Percentiles rank a stretch among this genome's conserved stretches.
Evolutionary conservation across 2,797 vertebrate species (phyloP).

Genomic region (Acestrorhynchus altus): DNA sequence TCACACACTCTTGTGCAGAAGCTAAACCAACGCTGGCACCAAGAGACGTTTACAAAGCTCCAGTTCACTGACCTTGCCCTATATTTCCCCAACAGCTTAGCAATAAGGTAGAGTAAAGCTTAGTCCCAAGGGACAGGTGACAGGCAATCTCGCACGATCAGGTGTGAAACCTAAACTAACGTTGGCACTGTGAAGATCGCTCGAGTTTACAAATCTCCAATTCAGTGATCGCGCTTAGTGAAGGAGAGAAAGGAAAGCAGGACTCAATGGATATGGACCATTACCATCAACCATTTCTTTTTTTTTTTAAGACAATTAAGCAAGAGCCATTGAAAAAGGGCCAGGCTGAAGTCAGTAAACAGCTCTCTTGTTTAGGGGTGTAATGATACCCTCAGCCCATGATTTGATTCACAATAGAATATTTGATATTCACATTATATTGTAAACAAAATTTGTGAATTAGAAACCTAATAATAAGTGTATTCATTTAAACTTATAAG

Average conservation of each 20-base stretch:
- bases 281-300: not conserved
- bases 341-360: not conserved
- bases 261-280: not conserved
- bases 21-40: conserved; percentile 13
- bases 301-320: not conserved
- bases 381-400: no score
- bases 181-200: conserved; percentile 7
- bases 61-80: conserved; percentile 13
- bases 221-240: not conserved
- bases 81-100: conserved; percentile 8
- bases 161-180: not conserved
- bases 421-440: no score
- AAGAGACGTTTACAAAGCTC: not conserved
- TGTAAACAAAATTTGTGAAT: no score
- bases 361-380: no score
- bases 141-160: not conserved
- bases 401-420: no score
- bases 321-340: not conserved
- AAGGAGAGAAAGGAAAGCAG: no score
- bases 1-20: not conserved
- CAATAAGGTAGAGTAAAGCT: not conserved
- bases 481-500: no score
- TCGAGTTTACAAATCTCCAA: not conserved
- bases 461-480: no score
- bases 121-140: conserved; percentile 6